phyloP scores from a whole-genome alignment of 2,113 vertebrate species.

The Myxocyprinus asiaticus region DNA sequence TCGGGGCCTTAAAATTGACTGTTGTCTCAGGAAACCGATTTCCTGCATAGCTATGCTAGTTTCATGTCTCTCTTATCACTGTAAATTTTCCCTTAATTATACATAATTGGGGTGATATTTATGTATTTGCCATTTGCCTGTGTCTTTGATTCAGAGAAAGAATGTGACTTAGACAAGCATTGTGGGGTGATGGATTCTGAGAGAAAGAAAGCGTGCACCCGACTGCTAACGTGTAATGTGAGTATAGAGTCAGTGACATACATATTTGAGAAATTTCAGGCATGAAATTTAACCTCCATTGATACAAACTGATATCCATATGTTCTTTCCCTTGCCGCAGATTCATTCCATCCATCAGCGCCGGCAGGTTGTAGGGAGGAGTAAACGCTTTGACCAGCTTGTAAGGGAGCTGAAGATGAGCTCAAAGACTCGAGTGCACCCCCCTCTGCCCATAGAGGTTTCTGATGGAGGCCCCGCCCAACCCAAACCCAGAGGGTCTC shows the following conservation, averaged over 20 bases:
- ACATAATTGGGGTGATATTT: neutral
- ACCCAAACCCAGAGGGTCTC: conserved; percentile 54
- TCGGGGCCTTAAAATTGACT: no score
- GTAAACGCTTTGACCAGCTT: conserved; percentile 77
- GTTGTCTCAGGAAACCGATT: no score
- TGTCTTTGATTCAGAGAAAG: conserved; percentile 75
- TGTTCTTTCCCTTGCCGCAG: conserved; percentile 64
- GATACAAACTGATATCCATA: neutral
- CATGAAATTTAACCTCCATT: neutral
- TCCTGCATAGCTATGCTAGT: no score
- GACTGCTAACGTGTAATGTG: conserved; percentile 85
- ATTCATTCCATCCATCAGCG: conserved; percentile 83
- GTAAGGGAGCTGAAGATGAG: conserved; percentile 77
- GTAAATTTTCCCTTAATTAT: neutral
- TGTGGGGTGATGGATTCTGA: conserved; percentile 80
- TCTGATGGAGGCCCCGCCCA: conserved; percentile 55
- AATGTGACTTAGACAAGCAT: conserved; percentile 85
- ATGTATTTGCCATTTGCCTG: neutral
- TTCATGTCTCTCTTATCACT: no score
- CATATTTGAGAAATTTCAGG: neutral
- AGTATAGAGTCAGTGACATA: conserved; percentile 19
- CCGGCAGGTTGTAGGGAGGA: conserved; percentile 76
- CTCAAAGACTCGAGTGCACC: conserved; percentile 71
- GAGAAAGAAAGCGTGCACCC: conserved; percentile 82
- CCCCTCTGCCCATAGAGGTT: conserved; percentile 65